Percentiles rank a stretch among this genome's conserved stretches.
These are phyloP conservation scores for Thripadectes ignobilis DNA, from an alignment of 2,797 vertebrate species.

Conservation along the genomic window DNA sequence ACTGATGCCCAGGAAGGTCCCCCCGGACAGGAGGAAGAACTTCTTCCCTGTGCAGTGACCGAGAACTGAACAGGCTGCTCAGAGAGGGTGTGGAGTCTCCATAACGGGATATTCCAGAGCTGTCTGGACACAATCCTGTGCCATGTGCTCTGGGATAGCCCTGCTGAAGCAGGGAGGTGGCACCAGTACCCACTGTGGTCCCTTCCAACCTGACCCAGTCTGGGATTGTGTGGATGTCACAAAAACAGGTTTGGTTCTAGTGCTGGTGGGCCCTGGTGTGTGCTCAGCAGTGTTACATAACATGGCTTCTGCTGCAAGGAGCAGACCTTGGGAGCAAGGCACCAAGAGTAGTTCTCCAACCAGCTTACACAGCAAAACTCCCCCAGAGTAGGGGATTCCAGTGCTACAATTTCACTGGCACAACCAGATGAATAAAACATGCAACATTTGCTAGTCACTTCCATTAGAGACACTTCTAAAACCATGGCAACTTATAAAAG, in stretches of 20 bases:
- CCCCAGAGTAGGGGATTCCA: fast-evolving
- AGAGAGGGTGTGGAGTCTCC: neutral
- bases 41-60: neutral
- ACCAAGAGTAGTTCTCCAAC: fast-evolving
- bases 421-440: neutral
- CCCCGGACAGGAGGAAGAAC: neutral
- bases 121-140: neutral
- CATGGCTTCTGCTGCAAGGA: fast-evolving
- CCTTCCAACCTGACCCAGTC: neutral
- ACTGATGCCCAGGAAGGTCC: neutral
- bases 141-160: neutral
- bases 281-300: neutral
- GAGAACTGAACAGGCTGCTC: neutral
- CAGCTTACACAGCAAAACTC: neutral
- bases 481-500: fast-evolving
- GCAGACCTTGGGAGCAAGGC: neutral
- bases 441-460: fast-evolving
- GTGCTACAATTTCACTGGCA: neutral
- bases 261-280: fast-evolving
- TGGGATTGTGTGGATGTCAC: neutral
- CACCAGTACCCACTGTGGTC: neutral
- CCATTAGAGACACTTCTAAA: neutral
- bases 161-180: neutral
- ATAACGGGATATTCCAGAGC: neutral
- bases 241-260: neutral